phyloP scores from a whole-genome alignment of 1,140 invertebrate genomes.

The Bathynomus jamesi region DNA sequence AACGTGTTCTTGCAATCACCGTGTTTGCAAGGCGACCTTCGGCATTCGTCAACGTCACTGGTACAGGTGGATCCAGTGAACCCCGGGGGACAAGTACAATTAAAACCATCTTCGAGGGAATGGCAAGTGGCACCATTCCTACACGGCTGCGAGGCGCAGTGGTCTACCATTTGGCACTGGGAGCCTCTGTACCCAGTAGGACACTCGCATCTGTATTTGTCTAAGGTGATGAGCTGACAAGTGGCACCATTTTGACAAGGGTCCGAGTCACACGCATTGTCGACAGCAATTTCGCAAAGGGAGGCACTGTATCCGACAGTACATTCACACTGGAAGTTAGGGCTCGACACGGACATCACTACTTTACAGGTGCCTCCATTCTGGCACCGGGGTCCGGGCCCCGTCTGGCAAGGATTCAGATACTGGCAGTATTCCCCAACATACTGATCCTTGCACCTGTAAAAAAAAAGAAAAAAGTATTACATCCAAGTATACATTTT shows the following conservation, averaged over 20 bases:
- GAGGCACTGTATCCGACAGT: conserved; percentile 83
- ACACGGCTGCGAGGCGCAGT: conserved; percentile 80
- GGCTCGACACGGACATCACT: conserved; percentile 56
- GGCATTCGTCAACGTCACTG: conserved; percentile 84
- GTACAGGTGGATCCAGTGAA: conserved; percentile 77
- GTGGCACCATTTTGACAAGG: conserved; percentile 80
- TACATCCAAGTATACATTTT: too few species aligned
- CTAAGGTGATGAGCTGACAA: conserved; percentile 63
- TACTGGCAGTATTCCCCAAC: conserved; percentile 91
- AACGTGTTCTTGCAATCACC: conserved; percentile 76
- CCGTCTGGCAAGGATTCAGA: conserved; percentile 82
- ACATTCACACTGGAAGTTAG: conserved; percentile 74
- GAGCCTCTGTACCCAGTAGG: conserved; percentile 66
- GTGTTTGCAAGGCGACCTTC: conserved; percentile 63
- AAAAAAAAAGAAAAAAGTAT: too few species aligned
- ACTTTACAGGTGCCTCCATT: conserved; percentile 87
- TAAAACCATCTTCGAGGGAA: conserved; percentile 62
- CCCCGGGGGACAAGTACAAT: conserved; percentile 74
- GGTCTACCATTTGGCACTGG: conserved; percentile 77
- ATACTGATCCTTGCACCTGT: conserved; percentile 80
- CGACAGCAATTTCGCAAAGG: conserved; percentile 81
- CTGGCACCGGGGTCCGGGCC: conserved; percentile 67
- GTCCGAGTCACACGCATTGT: conserved; percentile 78
- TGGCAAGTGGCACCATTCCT: conserved; percentile 75
- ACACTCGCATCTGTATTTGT: conserved; percentile 74